A percentile compares a stretch with the other conserved stretches of the same genome.
These are phyloP conservation scores for Oeneis ivallda DNA, from an alignment of 2,888 invertebrate species.

Conservation along the genomic window DNA sequence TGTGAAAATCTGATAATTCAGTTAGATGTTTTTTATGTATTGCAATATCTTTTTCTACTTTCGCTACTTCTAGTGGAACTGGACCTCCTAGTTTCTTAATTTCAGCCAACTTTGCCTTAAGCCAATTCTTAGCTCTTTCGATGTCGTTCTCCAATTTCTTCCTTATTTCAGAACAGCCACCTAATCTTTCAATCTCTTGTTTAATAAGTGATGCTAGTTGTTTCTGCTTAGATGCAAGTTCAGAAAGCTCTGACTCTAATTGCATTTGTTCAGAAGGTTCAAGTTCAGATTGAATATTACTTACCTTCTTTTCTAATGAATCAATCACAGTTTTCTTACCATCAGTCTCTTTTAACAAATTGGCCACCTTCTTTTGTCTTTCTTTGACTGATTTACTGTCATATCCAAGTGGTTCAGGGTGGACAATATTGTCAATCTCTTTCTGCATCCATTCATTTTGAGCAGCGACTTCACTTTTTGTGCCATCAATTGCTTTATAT, in stretches of 20 bases:
- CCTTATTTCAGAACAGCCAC: conserved; percentile 86
- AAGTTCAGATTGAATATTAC: conserved; percentile 91
- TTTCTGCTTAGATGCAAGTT: conserved; percentile 88
- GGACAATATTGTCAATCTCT: conserved; percentile 85
- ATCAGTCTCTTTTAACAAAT: conserved; percentile 90
- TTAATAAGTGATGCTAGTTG: conserved; percentile 87
- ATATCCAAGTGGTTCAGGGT: conserved; percentile 87
- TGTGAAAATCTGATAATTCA: conserved; percentile 89
- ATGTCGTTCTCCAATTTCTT: conserved; percentile 89
- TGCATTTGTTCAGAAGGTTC: conserved; percentile 92
- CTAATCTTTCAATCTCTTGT: conserved; percentile 87
- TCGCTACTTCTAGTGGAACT: conserved; percentile 88
- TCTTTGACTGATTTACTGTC: conserved; percentile 90
- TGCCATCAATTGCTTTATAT: conserved; percentile 90
- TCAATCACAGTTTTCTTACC: conserved; percentile 91
- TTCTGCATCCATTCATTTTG: conserved; percentile 90
- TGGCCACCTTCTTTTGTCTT: conserved; percentile 86
- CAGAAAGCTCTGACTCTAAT: conserved; percentile 87
- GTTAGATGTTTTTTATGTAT: conserved; percentile 88
- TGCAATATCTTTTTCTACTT: conserved; percentile 91
- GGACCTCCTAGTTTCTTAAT: conserved; percentile 88
- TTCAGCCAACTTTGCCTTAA: conserved; percentile 88
- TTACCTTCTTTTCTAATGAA: conserved; percentile 90
- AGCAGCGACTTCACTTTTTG: conserved; percentile 89
- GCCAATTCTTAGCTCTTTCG: conserved; percentile 90